These are phyloP conservation scores for Blennius ocellaris DNA, from an alignment of 2,113 vertebrate genomes.

Conservation along the genomic window DNA sequence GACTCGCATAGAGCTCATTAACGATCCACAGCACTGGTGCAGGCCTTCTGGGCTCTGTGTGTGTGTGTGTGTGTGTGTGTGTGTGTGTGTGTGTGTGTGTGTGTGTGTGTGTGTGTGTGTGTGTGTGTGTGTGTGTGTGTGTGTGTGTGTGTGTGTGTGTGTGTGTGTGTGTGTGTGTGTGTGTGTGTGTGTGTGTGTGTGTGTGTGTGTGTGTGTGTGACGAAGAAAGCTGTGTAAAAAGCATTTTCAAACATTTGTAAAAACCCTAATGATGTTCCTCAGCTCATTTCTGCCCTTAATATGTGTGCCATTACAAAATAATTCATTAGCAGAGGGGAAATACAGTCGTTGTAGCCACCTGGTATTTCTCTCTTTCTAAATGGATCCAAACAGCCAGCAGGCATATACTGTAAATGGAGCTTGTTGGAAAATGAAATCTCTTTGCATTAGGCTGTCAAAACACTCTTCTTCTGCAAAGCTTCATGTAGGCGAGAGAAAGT, in stretches of 20 bases:
- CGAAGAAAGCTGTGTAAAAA: not conserved
- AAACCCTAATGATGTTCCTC: conserved; percentile 17
- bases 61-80: conserved; percentile 12
- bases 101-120: not conserved
- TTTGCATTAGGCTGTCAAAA: not conserved
- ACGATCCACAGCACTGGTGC: conserved; percentile 43
- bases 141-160: conserved; percentile 10
- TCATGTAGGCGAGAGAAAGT: no score
- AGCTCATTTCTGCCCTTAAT: conserved; percentile 6
- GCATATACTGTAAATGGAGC: not conserved
- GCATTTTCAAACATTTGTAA: conserved; percentile 16
- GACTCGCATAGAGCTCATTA: conserved; percentile 62
- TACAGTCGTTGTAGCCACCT: not conserved
- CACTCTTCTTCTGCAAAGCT: not conserved
- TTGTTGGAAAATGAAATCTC: not conserved
- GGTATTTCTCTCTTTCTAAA: not conserved
- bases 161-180: conserved; percentile 7
- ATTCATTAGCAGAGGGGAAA: conserved; percentile 26
- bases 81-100: conserved; percentile 8
- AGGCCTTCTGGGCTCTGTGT: conserved; percentile 24
- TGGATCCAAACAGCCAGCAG: conserved; percentile 2
- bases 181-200: conserved; percentile 5
- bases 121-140: conserved; percentile 11
- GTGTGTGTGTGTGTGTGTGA: not conserved
- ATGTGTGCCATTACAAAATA: conserved; percentile 17